Evolutionary conservation across 2,113 vertebrate genomes (phyloP).

Genomic region (Gopherus flavomarginatus): DNA sequence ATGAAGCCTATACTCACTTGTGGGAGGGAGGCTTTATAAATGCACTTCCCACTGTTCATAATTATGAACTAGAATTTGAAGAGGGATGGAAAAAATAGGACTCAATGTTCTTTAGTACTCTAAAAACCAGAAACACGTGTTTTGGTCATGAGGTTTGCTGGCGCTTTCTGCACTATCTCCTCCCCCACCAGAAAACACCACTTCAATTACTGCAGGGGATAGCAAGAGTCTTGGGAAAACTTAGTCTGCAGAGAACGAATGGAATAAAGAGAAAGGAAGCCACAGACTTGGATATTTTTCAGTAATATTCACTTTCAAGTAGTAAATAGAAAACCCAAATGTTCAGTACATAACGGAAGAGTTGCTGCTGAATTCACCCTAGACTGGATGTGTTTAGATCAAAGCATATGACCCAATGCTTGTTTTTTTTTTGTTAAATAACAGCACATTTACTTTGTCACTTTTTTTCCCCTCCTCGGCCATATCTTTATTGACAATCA

Average conservation of each 20-base stretch:
- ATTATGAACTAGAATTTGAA: background rate
- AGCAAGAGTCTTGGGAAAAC: conserved; percentile 11
- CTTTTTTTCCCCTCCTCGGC: conserved; percentile 9
- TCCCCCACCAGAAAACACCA: background rate
- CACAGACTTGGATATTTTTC: background rate
- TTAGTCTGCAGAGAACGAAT: background rate
- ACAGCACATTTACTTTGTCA: background rate
- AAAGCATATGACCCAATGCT: background rate
- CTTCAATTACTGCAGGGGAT: conserved; percentile 21
- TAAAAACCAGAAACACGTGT: conserved; percentile 55
- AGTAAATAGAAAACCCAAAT: background rate
- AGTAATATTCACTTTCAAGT: background rate
- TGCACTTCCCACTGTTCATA: background rate
- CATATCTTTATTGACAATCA: conserved; percentile 33
- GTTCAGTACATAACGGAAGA: background rate
- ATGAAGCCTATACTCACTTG: conserved; percentile 44
- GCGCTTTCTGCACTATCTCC: background rate
- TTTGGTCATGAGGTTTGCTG: conserved; percentile 53
- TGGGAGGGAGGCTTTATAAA: conserved; percentile 43
- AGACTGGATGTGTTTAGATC: background rate
- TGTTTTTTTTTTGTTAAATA: background rate
- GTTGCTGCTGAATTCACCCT: background rate
- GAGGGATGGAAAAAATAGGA: conserved; percentile 41
- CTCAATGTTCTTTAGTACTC: background rate
- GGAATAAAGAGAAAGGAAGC: conserved; percentile 1